A percentile compares a stretch with the other conserved stretches of the same genome.
These are phyloP conservation scores for Eubucco bourcierii DNA, from an alignment of 2,113 vertebrate genomes.

Conservation along the genomic window DNA sequence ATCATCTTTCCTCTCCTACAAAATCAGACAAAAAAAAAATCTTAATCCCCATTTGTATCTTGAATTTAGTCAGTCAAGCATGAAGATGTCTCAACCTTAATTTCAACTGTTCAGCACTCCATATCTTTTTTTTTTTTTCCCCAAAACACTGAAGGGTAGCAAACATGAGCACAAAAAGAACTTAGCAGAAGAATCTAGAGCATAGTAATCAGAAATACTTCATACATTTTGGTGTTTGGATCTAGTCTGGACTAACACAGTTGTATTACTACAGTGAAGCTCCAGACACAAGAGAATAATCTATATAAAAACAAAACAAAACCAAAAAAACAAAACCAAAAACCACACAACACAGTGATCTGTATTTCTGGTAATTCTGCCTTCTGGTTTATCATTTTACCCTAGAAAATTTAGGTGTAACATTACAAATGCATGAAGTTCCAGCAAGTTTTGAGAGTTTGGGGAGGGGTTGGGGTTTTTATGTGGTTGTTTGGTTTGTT, in stretches of 20 bases:
- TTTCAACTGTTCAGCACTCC: not conserved
- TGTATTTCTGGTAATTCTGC: not conserved
- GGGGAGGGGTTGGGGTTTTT: not conserved
- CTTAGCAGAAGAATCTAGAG: not conserved
- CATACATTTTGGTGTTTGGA: not conserved
- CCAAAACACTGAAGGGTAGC: not conserved
- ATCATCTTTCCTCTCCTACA: not conserved
- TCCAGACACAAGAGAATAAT: not conserved
- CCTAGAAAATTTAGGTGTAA: not conserved
- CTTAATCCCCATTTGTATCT: not conserved
- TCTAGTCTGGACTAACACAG: not conserved
- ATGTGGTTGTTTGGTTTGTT: not conserved
- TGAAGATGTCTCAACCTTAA: not conserved
- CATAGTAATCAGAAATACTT: rapidly evolving
- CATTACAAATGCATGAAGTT: not conserved
- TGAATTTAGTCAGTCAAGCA: not conserved
- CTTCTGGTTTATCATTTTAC: not conserved
- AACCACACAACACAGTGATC: not conserved
- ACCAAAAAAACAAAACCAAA: too few species aligned
- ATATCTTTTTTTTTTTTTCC: not conserved
- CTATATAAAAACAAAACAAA: not conserved
- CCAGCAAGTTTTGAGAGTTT: not conserved
- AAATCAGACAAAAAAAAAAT: not conserved
- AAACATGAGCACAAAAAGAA: not conserved
- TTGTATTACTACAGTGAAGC: not conserved